These are phyloP conservation scores for Mormyrus proboscirostris DNA, from an alignment of 2,797 vertebrate genomes.

Conservation along the genomic window DNA sequence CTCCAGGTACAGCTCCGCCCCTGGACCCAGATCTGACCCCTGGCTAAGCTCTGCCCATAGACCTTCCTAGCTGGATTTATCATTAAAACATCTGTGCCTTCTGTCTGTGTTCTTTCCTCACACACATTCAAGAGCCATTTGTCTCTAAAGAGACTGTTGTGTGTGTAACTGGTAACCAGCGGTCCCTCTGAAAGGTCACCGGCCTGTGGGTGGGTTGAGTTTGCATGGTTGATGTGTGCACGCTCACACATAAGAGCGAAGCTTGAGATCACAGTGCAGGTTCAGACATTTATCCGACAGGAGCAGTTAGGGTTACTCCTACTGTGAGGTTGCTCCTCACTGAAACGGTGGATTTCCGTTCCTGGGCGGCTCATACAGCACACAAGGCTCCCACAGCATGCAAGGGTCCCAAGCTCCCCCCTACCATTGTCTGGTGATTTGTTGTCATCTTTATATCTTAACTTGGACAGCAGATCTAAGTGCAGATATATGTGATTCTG, in stretches of 20 bases:
- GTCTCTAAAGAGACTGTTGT: not conserved
- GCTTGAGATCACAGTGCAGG: not conserved
- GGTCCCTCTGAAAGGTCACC: not conserved
- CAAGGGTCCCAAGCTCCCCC: not conserved
- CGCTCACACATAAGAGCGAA: not conserved
- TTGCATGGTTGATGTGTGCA: not conserved
- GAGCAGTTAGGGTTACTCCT: not conserved
- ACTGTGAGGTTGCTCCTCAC: not conserved
- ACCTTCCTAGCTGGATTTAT: not conserved
- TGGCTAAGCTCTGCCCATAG: not conserved
- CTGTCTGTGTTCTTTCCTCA: not conserved
- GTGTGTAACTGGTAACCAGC: not conserved
- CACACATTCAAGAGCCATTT: not conserved
- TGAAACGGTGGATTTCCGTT: not conserved
- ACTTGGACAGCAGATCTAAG: not conserved
- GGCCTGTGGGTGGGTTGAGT: not conserved
- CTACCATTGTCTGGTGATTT: not conserved
- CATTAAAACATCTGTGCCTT: not conserved
- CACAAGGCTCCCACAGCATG: not conserved
- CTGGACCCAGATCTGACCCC: not conserved
- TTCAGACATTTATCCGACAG: not conserved
- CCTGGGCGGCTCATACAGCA: not conserved
- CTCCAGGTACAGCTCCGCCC: not conserved
- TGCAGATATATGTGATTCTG: not conserved
- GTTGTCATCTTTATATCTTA: not conserved